Conservation (phyloP, 2,888 invertebrate genomes). For the Polydrusus tereticollis region DNA sequence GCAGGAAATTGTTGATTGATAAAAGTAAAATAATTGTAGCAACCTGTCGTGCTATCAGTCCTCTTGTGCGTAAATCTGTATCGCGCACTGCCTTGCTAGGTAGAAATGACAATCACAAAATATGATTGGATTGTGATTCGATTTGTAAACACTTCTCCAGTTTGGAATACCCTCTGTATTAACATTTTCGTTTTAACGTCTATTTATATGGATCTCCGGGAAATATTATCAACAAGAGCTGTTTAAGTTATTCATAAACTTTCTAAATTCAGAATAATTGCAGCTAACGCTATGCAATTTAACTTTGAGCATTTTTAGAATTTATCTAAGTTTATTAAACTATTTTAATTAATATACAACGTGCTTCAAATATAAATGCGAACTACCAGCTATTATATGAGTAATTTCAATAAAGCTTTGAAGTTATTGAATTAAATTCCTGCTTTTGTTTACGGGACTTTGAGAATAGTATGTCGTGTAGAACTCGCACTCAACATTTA, state of each 20-base stretch:
- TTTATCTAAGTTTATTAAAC: neutral
- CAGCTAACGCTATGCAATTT: neutral
- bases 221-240: too few relatives aligned
- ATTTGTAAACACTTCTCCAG: too few relatives aligned
- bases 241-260: neutral
- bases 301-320: neutral
- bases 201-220: too few relatives aligned
- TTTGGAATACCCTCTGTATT: too few relatives aligned
- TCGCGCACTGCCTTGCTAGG: too few relatives aligned
- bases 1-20: too few relatives aligned
- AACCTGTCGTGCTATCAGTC: too few relatives aligned
- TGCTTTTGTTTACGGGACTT: neutral
- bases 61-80: too few relatives aligned
- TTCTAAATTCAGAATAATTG: neutral
- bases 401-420: neutral
- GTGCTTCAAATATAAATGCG: conserved; percentile 8
- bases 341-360: conserved; percentile 24
- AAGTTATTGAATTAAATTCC: neutral
- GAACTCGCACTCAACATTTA: neutral
- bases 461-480: neutral
- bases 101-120: too few relatives aligned
- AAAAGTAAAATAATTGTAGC: too few relatives aligned
- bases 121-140: too few relatives aligned
- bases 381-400: neutral
- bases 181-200: too few relatives aligned